Conservation (phyloP, 1,140 invertebrate genomes). For the Pollicipes pollicipes region DNA sequence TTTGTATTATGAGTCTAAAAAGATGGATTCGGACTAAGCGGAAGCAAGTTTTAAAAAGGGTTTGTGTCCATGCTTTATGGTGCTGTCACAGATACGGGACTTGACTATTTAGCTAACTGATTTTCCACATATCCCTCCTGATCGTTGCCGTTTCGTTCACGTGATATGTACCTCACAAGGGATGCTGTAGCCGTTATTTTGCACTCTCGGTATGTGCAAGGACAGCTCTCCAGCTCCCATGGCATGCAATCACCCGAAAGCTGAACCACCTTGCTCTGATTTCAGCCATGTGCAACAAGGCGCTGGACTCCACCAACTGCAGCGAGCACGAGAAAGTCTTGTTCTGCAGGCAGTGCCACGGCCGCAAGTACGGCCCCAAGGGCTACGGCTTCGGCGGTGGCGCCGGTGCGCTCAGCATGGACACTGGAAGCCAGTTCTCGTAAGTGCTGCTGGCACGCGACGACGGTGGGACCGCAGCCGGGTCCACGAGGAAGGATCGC, state of each 20-base stretch:
- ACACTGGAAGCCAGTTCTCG: slow-evolving; percentile 30
- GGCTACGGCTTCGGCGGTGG: slow-evolving; percentile 94
- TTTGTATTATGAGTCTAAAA: too few relatives aligned
- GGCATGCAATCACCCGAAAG: too few relatives aligned
- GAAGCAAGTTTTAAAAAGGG: too few relatives aligned
- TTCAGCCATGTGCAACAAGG: slow-evolving; percentile 83
- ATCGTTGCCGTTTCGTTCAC: too few relatives aligned
- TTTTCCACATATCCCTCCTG: too few relatives aligned
- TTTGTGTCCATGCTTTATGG: too few relatives aligned
- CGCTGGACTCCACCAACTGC: slow-evolving; percentile 94
- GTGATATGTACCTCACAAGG: not conserved
- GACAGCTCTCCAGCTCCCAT: too few relatives aligned
- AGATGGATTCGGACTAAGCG: too few relatives aligned
- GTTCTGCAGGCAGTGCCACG: slow-evolving; percentile 95
- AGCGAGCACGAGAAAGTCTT: slow-evolving; percentile 87
- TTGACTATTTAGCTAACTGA: too few relatives aligned
- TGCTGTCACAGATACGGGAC: too few relatives aligned
- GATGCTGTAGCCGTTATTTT: not conserved
- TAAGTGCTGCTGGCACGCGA: not conserved
- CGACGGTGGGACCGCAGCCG: not conserved
- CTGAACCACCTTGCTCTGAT: slow-evolving; percentile 2
- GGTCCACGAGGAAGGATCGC: not conserved
- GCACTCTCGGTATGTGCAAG: too few relatives aligned
- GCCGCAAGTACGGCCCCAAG: slow-evolving; percentile 93
- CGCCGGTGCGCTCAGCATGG: slow-evolving; percentile 91